Evolutionary conservation across 2,113 vertebrate genomes (phyloP), one percentile per base, ranked within the genome.

Genomic region (Dolichotis patagonum): DNA sequence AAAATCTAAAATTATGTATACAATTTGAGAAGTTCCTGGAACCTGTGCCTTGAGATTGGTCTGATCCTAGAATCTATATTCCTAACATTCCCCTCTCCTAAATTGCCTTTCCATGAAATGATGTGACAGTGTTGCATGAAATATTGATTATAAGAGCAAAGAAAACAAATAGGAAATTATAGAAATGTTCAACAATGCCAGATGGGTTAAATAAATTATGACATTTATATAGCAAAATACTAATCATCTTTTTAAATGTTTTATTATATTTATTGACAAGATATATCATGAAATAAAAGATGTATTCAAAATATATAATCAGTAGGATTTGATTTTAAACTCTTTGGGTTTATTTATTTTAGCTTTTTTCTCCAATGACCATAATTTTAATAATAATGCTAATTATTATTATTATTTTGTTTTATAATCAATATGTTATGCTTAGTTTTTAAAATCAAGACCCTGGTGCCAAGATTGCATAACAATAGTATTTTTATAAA

Each of bases 361-460:
- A 80, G 58, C 0, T 88, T 85, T 91, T 94, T 95, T 69, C 78
- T 16, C 62, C n/a, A 95, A 26, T 41, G 28, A 96, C 85, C 63
- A 56, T 62, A 82, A 41, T 17, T 88, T 94, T 90, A 75, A 81
- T 86, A 85, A 52, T 93, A 65, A 43, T 75, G 28, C 12, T 46
- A 6, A 75, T 75, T 14, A 43, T 43, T 46, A 75, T 22, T 71
- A 69, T 38, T 71, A 71, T 38, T 38, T 38, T 38, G 67, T 71
- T 71, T 71, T 46, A 28, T 46, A 77, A 30, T 49, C 11, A 30
- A 49, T 73, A 13, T 22, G 38, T 5, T 20, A 56, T 80, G 20
- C 52, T 41, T 93, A 38, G 43, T 75, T 96, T 90, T 96, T 96
- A 96, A 96, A 90, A 67, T 87, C 35, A 93, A 91, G 84, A 90